Evolutionary conservation across 2,888 invertebrate genomes (phyloP), one percentile per base, ranked within the genome.

Genomic region (Tinea pellionella): DNA sequence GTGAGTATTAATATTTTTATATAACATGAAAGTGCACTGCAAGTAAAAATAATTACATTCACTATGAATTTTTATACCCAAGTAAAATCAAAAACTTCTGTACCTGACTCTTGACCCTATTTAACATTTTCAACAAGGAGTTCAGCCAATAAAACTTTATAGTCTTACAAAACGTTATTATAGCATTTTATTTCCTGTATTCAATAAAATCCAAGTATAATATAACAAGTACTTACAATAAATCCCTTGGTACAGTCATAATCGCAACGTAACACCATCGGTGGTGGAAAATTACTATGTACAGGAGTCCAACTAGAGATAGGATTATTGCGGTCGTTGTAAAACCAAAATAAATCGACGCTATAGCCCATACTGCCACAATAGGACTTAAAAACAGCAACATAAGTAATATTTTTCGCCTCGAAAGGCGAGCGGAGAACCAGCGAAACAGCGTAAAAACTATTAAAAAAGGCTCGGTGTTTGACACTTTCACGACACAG

Each of bases 221-320:
- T n/a, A 15, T 57, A 15, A 57, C 1, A 32, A 16, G 43, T 58
- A 66, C 71, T 92, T 85, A 94, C 94, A 84, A 89, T 59, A 92
- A 59, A 81, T 96, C 96, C 64, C 96, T 89, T 6, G 92, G 93
- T 1, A 89, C 78, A 0, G 96, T 96, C 70, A 80, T 90, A 41
- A 91, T 66, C n/a, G 93, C 93, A 61, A 96, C 90, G 71, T 93
- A 94, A 69, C 92, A 89, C 93, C 94, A 96, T 72, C 90, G 89
- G 75, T 91, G 90, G 64, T 94, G 92, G 59, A 92, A 92, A 53
- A 92, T 88, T 61, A 91, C 77, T 61, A 92, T 76, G 69, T 92
- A 92, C 24, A 92, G 89, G 62, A 90, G 83, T 63, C 89, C 65
- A 61, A 91, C 89, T 59, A 90, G 88, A 63, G 92, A 71, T 61